Evolutionary conservation across 2,888 invertebrate genomes (phyloP).

Genomic region (Drosophila testacea): DNA sequence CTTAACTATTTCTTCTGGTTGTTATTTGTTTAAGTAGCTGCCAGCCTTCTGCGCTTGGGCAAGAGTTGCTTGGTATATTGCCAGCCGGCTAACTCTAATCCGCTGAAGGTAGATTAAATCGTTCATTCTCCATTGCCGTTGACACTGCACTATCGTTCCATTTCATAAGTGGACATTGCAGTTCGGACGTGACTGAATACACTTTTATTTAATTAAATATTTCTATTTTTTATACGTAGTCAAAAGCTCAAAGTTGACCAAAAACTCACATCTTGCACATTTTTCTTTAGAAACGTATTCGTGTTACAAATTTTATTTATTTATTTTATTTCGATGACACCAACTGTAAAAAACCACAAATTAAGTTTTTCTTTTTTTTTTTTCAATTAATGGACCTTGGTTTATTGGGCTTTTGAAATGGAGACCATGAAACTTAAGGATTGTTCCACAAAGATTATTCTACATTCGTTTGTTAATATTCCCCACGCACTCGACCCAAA

Average conservation of each 20-base stretch:
- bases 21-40: not conserved
- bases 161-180: constrained; percentile 68
- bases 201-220: constrained; percentile 39
- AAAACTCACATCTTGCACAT: too few relatives aligned
- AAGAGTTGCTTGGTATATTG: constrained; percentile 76
- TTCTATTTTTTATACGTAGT: not conserved
- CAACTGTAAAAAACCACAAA: too few relatives aligned
- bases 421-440: too few relatives aligned
- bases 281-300: too few relatives aligned
- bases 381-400: too few relatives aligned
- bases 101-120: constrained; percentile 84
- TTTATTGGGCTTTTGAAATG: too few relatives aligned
- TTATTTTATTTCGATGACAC: too few relatives aligned
- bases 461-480: constrained; percentile 40
- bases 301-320: too few relatives aligned
- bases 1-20: not conserved
- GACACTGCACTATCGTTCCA: constrained; percentile 74
- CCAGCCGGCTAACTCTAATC: constrained; percentile 81
- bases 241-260: too few relatives aligned
- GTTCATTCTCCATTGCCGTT: constrained; percentile 82
- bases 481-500: constrained; percentile 62
- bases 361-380: too few relatives aligned
- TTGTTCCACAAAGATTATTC: not conserved
- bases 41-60: constrained; percentile 81
- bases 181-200: constrained; percentile 76